A percentile compares a stretch with the other conserved stretches of the same genome.
These are phyloP conservation scores for Sylvicapra grimmia DNA, from an alignment of 2,113 vertebrate genomes.

Conservation along the genomic window DNA sequence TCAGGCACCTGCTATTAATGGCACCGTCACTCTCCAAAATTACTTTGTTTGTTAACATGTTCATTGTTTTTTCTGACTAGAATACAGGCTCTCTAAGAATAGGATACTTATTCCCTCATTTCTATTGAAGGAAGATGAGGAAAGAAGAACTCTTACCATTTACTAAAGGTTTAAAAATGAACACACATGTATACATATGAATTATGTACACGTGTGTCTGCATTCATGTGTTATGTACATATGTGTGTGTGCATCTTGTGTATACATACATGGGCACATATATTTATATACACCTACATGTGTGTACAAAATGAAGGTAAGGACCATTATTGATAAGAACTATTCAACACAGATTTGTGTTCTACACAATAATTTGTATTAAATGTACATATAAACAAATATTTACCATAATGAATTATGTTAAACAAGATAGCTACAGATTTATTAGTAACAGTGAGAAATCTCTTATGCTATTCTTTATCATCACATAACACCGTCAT, in stretches of 20 bases:
- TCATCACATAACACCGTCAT: slow-evolving; percentile 9
- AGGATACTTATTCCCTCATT: not conserved
- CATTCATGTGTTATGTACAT: not conserved
- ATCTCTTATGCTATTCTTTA: not conserved
- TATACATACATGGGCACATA: not conserved
- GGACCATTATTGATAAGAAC: not conserved
- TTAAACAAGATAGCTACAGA: not conserved
- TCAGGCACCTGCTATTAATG: not conserved
- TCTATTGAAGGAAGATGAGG: not conserved
- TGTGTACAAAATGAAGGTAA: not conserved
- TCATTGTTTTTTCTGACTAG: not conserved
- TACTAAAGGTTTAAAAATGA: not conserved
- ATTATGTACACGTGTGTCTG: not conserved
- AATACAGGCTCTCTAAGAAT: not conserved
- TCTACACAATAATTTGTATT: slow-evolving; percentile 3
- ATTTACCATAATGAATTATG: not conserved
- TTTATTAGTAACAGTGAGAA: slow-evolving; percentile 2
- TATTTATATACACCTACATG: not conserved
- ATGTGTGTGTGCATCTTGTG: accelerated
- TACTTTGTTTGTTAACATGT: not conserved
- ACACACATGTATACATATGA: not conserved
- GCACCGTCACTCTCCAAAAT: not conserved
- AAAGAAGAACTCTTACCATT: not conserved
- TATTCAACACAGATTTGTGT: not conserved
- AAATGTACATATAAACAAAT: not conserved